Percentiles rank a stretch among this genome's conserved stretches.
Conservation (phyloP, 1,140 invertebrate species). For the Yoshiicerus persimilis region DNA sequence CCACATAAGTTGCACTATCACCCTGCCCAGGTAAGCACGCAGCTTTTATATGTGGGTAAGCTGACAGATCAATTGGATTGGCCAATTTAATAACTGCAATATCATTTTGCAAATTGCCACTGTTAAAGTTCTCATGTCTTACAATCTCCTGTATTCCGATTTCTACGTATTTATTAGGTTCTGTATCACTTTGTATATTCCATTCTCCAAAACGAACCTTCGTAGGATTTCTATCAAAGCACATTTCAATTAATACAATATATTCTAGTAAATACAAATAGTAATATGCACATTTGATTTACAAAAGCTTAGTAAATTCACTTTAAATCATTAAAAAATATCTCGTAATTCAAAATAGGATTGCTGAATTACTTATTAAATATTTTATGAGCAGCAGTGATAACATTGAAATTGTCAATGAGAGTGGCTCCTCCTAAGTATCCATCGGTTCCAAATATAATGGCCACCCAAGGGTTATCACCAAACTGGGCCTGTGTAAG, state of each 20-base stretch:
- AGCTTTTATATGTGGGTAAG: constrained; percentile 67
- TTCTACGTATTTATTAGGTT: constrained; percentile 64
- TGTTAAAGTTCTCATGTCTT: constrained; percentile 66
- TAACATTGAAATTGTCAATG: constrained; percentile 63
- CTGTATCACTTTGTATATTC: constrained; percentile 61
- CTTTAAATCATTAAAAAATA: neutral
- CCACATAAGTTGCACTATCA: constrained; percentile 44
- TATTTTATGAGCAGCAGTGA: constrained; percentile 70
- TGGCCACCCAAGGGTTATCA: constrained; percentile 55
- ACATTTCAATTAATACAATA: no score
- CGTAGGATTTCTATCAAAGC: constrained; percentile 49
- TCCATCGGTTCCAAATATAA: constrained; percentile 56
- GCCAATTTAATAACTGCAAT: constrained; percentile 66
- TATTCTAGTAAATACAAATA: neutral
- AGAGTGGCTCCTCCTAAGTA: constrained; percentile 69
- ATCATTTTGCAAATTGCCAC: constrained; percentile 67
- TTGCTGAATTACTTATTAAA: constrained; percentile 56
- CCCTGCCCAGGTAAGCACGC: constrained; percentile 65
- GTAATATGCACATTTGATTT: constrained; percentile 41
- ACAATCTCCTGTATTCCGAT: constrained; percentile 60
- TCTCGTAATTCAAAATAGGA: neutral
- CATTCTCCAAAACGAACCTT: constrained; percentile 70
- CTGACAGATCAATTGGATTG: constrained; percentile 60
- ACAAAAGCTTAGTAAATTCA: neutral
- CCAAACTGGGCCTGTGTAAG: constrained; percentile 51